Conservation (phyloP, 2,797 vertebrate genomes). For the Tokudaia tokunoshimensis region DNA sequence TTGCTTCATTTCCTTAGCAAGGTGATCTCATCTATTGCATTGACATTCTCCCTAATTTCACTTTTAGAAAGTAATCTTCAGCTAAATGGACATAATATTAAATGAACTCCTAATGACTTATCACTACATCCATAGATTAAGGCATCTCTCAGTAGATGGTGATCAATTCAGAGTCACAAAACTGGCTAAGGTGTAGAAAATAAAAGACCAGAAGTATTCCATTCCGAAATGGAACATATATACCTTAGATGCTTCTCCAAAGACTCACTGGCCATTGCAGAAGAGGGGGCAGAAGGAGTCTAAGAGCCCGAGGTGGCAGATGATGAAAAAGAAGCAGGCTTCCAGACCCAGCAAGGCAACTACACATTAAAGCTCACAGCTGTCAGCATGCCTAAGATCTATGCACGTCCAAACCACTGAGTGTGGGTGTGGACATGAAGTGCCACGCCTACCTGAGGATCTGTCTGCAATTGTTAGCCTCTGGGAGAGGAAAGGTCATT, state of each 20-base stretch:
- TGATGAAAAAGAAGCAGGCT: neutral
- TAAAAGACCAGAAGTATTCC: neutral
- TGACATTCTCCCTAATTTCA: conserved; percentile 15
- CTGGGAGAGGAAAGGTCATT: neutral
- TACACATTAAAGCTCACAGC: too few species aligned
- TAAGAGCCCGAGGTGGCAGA: neutral
- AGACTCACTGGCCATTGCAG: neutral
- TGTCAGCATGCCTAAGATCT: neutral
- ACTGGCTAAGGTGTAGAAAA: neutral
- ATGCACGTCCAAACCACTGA: neutral
- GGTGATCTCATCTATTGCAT: neutral
- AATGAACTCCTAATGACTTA: neutral
- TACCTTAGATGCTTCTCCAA: neutral
- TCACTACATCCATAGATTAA: neutral
- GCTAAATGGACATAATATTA: too few species aligned
- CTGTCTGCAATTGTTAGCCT: neutral
- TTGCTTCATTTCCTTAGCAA: conserved; percentile 30
- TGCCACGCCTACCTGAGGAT: neutral
- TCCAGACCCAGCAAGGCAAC: neutral
- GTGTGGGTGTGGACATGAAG: neutral
- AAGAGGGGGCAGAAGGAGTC: neutral
- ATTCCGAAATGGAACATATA: neutral
- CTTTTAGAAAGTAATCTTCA: conserved; percentile 50
- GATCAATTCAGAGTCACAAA: neutral
- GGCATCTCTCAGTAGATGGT: neutral